A percentile compares a stretch with the other conserved stretches of the same genome.
These are phyloP conservation scores for Drosophila lacteicornis DNA, from an alignment of 1,140 invertebrate species.

Conservation along the genomic window DNA sequence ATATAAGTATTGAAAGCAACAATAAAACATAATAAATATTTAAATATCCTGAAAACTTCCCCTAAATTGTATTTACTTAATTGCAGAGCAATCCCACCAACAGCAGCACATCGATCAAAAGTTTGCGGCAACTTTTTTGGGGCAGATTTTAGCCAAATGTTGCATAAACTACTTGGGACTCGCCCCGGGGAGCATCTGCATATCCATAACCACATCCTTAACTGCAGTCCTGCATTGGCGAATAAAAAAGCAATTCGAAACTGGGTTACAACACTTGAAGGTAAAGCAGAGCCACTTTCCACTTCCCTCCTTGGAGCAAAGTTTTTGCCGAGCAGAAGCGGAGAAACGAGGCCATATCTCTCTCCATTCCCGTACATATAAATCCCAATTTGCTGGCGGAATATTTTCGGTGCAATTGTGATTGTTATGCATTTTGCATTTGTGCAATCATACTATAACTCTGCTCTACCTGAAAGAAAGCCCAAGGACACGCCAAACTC, in stretches of 20 bases:
- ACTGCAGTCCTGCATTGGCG: slow-evolving; percentile 54
- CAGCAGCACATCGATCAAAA: slow-evolving; percentile 44
- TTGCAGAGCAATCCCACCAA: slow-evolving; percentile 1
- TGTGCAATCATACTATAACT: slow-evolving; percentile 68
- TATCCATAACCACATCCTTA: slow-evolving; percentile 54
- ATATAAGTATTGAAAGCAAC: too few species aligned
- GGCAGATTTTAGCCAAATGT: slow-evolving; percentile 52
- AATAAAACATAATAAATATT: too few species aligned
- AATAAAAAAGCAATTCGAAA: slow-evolving; percentile 80
- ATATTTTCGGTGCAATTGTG: slow-evolving; percentile 79
- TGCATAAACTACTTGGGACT: slow-evolving; percentile 65
- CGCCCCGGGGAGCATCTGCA: slow-evolving; percentile 20
- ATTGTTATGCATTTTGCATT: slow-evolving; percentile 82
- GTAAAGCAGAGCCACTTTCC: slow-evolving; percentile 24
- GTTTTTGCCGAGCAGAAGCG: slow-evolving; percentile 26
- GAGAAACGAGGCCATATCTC: slow-evolving; percentile 52
- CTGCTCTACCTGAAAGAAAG: slow-evolving; percentile 24
- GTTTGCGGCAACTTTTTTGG: slow-evolving; percentile 43
- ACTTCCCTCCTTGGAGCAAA: slow-evolving; percentile 29
- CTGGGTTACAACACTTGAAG: slow-evolving; percentile 66
- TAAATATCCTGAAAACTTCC: too few species aligned
- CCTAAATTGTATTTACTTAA: slow-evolving; percentile 6
- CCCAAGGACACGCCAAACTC: slow-evolving; percentile 66
- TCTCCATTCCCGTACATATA: slow-evolving; percentile 45
- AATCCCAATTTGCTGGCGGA: slow-evolving; percentile 77